A percentile compares a stretch with the other conserved stretches of the same genome.
Evolutionary conservation across 2,888 invertebrate species (phyloP).

Genomic region (Eupithecia centaureata): DNA sequence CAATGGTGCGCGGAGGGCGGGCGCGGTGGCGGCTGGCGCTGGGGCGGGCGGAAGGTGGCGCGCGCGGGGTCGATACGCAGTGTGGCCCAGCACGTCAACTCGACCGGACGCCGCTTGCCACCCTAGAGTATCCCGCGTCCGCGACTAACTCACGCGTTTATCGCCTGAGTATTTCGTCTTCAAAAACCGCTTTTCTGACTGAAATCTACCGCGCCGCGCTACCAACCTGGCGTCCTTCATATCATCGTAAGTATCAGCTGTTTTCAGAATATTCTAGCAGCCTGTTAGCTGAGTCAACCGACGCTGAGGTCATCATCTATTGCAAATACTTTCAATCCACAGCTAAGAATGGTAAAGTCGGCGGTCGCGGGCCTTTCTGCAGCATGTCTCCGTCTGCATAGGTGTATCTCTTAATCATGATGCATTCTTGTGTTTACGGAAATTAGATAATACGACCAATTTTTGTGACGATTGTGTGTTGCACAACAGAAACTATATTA

Average conservation of each 20-base stretch:
- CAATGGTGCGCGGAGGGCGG: constrained; percentile 69
- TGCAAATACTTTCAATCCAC: constrained; percentile 28
- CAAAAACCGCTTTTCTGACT: constrained; percentile 26
- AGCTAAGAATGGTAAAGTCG: constrained; percentile 12
- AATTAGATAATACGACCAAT: background rate
- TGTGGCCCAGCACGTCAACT: constrained; percentile 59
- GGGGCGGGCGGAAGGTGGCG: constrained; percentile 59
- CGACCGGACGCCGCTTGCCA: constrained; percentile 54
- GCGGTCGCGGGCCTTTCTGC: constrained; percentile 7
- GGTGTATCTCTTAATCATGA: background rate
- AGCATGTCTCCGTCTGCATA: constrained; percentile 5
- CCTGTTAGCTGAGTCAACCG: background rate
- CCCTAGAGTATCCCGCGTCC: constrained; percentile 46
- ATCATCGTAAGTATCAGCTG: constrained; percentile 24
- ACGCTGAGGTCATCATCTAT: constrained; percentile 27
- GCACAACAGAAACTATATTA: background rate
- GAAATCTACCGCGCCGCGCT: constrained; percentile 34
- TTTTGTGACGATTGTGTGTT: background rate
- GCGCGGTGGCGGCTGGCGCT: constrained; percentile 63
- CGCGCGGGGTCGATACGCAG: constrained; percentile 78
- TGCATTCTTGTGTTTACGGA: background rate
- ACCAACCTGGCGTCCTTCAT: constrained; percentile 32
- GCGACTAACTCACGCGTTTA: constrained; percentile 45
- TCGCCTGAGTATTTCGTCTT: constrained; percentile 26
- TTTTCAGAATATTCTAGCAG: constrained; percentile 20